Base-by-base conservation (phyloP, 2,888 invertebrate genomes). In the Plagodis dolabraria region DNA sequence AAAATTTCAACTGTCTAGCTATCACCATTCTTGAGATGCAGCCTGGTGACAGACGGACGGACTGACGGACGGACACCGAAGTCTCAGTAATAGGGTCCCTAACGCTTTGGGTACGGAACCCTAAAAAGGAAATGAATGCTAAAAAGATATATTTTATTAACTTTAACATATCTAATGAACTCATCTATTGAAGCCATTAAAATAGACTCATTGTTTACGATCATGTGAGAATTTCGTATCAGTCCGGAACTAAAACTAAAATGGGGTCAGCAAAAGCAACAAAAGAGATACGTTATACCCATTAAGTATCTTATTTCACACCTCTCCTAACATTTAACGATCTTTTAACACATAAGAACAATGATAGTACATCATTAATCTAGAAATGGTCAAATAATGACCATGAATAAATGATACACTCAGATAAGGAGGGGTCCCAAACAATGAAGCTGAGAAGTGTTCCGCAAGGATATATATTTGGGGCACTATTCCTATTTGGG, bases 321-420 rank as follows among this genome's bases (percentile, higher is more conserved):
- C 86, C 83, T 84, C 83, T 86, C 75, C 73, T 80, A 83, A 85
- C 76, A 80, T 80, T 85, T 83, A 85, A 88, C 82, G 82, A 82
- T 80, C 66, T 80, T 81, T 80, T 79, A 83, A 81, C 80, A 80
- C 70, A 78, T 79, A 83, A 87, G 86, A 88, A 90, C 91, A 92
- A 90, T 80, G 85, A 84, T 82, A 75, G 77, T 83, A 86, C 86
- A 89, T 89, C 91, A 92, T 92, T 90, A 92, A 86, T 85, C 83
- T 76, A 69, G 81, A 89, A 91, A 92, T 86, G 92, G 92, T 91
- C 92, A 92, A 92, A 92, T 92, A 92, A 92, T 92, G 92, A 92
- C 92, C 92, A 89, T 89, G 89, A 92, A 92, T 92, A 92, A 91
- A 89, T 91, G 84, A 87, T 88, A 76, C 67, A 82, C 76, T 82